Evolutionary conservation across 2,797 vertebrate species (phyloP).

Genomic region (Enteromius treurensis): DNA sequence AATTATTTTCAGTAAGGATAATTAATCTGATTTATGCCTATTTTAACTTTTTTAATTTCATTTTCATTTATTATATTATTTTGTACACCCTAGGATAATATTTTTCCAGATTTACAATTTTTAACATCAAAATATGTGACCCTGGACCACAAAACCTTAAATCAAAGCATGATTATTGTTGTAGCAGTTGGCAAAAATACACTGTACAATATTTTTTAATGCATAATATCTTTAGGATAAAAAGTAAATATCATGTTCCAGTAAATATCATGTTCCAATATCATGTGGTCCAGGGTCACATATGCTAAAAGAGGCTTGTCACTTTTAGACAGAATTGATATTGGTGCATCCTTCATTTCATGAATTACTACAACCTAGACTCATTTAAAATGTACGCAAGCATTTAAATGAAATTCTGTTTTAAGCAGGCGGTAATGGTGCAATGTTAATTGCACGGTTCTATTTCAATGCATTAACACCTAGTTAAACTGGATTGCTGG

Average conservation of each 20-base stretch:
- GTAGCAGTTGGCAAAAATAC: too few relatives aligned
- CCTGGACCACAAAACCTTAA: too few relatives aligned
- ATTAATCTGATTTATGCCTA: neutral
- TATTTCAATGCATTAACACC: slow-evolving; percentile 9
- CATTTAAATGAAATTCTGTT: neutral
- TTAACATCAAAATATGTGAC: neutral
- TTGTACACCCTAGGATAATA: neutral
- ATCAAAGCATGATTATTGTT: too few relatives aligned
- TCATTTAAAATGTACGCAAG: neutral
- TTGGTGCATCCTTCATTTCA: neutral
- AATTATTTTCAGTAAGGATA: neutral
- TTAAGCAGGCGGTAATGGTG: neutral
- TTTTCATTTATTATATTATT: too few relatives aligned
- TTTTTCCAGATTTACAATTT: neutral
- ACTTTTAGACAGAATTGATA: neutral
- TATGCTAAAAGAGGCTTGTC: neutral
- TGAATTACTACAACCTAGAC: neutral
- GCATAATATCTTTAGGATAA: too few relatives aligned
- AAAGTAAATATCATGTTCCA: too few relatives aligned
- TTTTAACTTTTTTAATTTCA: neutral
- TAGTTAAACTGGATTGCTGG: neutral
- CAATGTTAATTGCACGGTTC: neutral
- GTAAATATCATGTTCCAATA: too few relatives aligned
- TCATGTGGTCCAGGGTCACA: too few relatives aligned
- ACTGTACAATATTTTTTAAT: too few relatives aligned